Conservation (phyloP, 2,888 invertebrate species). For the Tinea pellionella region DNA sequence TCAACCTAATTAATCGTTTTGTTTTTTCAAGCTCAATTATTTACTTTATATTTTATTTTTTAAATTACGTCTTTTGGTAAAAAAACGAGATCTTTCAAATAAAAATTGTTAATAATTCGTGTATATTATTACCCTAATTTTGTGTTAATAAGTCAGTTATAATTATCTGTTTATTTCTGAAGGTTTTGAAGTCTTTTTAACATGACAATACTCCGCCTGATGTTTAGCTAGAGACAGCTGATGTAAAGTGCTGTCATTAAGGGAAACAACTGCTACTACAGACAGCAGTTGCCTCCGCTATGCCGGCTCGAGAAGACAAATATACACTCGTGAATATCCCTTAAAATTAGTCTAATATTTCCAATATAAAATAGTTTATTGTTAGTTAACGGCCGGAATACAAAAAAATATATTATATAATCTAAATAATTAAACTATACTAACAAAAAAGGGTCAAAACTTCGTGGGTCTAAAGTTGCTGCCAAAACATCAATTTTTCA, state of each 20-base stretch:
- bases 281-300: no score
- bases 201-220: no score
- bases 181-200: background rate
- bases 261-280: no score
- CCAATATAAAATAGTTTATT: no score
- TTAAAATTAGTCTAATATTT: no score
- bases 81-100: constrained; percentile 4
- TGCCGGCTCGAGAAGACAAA: no score
- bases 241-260: no score
- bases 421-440: no score
- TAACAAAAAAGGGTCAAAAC: background rate
- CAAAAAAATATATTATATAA: no score
- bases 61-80: background rate
- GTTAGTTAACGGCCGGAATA: no score
- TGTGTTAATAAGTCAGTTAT: background rate
- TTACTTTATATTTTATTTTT: background rate
- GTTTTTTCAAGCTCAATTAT: constrained; percentile 19
- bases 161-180: background rate
- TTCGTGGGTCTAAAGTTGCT: background rate
- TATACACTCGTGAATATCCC: no score
- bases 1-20: constrained; percentile 57
- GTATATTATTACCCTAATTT: background rate
- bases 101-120: background rate
- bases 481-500: background rate
- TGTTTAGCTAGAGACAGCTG: no score